These are phyloP conservation scores for Portevinia maculata DNA, from an alignment of 2,888 invertebrate genomes.

Conservation along the genomic window DNA sequence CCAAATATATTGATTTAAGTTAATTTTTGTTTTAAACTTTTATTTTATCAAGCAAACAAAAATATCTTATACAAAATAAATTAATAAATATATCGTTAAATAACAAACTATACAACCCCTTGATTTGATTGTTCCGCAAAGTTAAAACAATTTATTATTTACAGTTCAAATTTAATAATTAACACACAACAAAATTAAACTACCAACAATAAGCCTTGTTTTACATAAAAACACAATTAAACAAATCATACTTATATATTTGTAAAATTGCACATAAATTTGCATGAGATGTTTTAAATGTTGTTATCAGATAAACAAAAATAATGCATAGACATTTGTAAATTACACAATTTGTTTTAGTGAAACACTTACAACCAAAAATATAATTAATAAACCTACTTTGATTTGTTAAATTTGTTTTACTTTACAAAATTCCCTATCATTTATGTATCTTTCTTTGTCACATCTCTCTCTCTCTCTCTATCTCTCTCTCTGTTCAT, in stretches of 20 bases:
- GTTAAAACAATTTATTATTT: background rate
- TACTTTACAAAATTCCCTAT: constrained; percentile 14
- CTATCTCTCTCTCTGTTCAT: constrained; percentile 22
- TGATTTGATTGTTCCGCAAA: background rate
- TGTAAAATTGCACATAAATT: constrained; percentile 34
- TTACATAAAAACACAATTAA: background rate
- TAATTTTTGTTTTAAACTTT: constrained; percentile 28
- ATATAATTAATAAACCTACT: constrained; percentile 7
- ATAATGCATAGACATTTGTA: constrained; percentile 47
- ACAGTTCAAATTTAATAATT: too few relatives aligned
- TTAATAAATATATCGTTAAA: constrained; percentile 24
- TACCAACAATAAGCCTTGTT: background rate
- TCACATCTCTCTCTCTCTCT: constrained; percentile 25
- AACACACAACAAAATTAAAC: constrained; percentile 11
- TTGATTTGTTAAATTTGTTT: constrained; percentile 26
- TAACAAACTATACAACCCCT: constrained; percentile 10
- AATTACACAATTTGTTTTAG: constrained; percentile 21
- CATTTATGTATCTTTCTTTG: constrained; percentile 35
- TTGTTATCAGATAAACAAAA: constrained; percentile 29
- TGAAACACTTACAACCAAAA: constrained; percentile 15
- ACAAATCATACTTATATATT: background rate
- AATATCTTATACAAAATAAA: constrained; percentile 4
- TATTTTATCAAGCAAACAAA: constrained; percentile 35
- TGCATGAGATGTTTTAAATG: constrained; percentile 66
- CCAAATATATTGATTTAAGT: constrained; percentile 33